phyloP scores from a whole-genome alignment of 2,888 invertebrate species.

The Catotricha subobsoleta region DNA sequence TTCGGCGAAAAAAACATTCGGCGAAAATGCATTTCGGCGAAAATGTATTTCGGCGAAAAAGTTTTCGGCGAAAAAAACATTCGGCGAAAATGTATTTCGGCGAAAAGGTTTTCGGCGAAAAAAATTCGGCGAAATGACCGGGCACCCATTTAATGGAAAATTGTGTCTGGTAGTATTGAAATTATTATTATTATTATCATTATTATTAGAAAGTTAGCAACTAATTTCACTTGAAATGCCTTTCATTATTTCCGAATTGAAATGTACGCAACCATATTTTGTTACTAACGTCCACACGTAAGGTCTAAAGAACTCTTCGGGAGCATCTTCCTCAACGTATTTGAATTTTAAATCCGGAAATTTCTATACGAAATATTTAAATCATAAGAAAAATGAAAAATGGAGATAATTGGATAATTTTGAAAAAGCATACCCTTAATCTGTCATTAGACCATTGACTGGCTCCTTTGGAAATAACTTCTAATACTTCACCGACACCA shows the following conservation, averaged over 20 bases:
- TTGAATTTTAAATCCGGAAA: conserved; percentile 97
- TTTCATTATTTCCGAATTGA: conserved; percentile 28
- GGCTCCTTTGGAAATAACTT: conserved; percentile 77
- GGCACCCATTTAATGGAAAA: no score
- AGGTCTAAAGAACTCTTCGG: conserved; percentile 98
- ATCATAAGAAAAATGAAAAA: conserved; percentile 4
- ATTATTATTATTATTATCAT: no score
- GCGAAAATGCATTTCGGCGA: no score
- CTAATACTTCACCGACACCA: conserved; percentile 72
- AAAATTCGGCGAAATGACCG: no score
- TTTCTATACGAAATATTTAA: conserved; percentile 46
- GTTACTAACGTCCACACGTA: conserved; percentile 92
- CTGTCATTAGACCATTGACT: conserved; percentile 89
- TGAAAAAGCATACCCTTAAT: conserved; percentile 47
- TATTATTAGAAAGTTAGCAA: no score
- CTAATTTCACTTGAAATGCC: conserved; percentile 25
- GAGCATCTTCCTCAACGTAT: conserved; percentile 96
- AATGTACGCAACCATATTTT: conserved; percentile 34
- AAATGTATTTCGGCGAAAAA: no score
- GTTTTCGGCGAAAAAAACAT: no score
- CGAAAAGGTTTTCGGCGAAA: no score
- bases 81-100: no score
- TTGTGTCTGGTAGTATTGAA: no score
- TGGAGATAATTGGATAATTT: no score
- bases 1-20: no score